Evolutionary conservation across 2,888 invertebrate species (phyloP).

Genomic region (Eucera pruinosa): DNA sequence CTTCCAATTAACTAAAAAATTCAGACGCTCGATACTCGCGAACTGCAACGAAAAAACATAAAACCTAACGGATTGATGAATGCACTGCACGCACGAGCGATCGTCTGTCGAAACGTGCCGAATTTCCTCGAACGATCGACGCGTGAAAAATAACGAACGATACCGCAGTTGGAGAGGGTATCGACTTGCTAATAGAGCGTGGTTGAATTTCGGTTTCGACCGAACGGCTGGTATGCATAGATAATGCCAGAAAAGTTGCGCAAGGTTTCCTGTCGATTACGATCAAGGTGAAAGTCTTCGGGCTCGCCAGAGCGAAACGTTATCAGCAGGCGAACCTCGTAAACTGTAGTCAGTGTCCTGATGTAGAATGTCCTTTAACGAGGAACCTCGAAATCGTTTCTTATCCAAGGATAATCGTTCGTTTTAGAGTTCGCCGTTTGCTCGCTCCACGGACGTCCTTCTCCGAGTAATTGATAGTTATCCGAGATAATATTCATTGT

Average conservation of each 20-base stretch:
- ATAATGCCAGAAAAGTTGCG: constrained; percentile 67
- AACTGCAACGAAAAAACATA: neutral
- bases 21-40: no score
- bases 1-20: neutral
- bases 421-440: constrained; percentile 9
- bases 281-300: constrained; percentile 73
- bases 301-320: constrained; percentile 67
- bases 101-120: constrained; percentile 7
- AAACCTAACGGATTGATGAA: constrained; percentile 1
- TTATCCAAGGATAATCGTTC: constrained; percentile 41
- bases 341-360: constrained; percentile 56
- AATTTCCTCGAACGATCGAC: constrained; percentile 43
- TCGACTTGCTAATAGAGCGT: constrained; percentile 43
- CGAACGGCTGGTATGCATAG: constrained; percentile 62
- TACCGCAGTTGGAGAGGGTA: no score
- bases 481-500: no score
- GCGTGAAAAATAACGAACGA: constrained; percentile 39
- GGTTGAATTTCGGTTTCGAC: constrained; percentile 55
- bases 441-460: neutral
- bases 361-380: constrained; percentile 66
- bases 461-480: neutral
- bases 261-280: constrained; percentile 67
- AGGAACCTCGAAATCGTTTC: constrained; percentile 37
- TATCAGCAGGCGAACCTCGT: constrained; percentile 62
- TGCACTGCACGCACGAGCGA: constrained; percentile 28